Base-by-base conservation (phyloP, 2,797 vertebrate species). In the Danio choprae region DNA sequence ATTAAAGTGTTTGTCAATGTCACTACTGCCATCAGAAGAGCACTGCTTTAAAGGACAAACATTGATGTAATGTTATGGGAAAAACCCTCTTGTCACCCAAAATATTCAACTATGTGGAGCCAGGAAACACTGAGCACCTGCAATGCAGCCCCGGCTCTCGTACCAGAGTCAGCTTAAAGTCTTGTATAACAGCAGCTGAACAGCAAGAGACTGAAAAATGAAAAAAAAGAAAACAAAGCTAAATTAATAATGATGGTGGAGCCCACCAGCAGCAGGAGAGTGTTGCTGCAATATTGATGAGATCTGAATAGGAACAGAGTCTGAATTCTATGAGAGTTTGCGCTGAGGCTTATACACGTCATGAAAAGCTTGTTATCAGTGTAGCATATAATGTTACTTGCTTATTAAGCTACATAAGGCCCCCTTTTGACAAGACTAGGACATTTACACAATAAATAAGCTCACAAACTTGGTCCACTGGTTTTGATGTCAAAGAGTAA, bases 231-330 rank as follows among this genome's bases (percentile, higher is more conserved):
- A 92, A 89, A 93, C 88, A 84, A 91, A 89, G 83, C 83, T 93
- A 90, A 94, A 94, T 93, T 90, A 93, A 84, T 93, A 90, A 94
- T 93, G 91, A 22, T 67, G 85, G 76, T 78, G 29, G 74, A 84
- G 87, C 86, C 88, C 73, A 72, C 86, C 85, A 86, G 86, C 81
- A 85, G 72, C 68, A 85, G 73, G 79, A 89, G 79, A 81, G 84
- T 79, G 70, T 85, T 82, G 72, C 77, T 93, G 88, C 91, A 94
- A 92, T 92, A 92, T 94, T 93, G 89, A 94, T 93, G 91, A 92
- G 88, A 73, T 80, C 88, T 88, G 86, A 85, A 87, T 83, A 85
- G 87, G 53, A 83, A 56, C 83, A 72, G 9, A 58, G 88, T 85
- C 84, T 92, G 91, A 92, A 84, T 84, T 83, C 80, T 77, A 67